phyloP scores from a whole-genome alignment of 2,797 vertebrate genomes.

The Paramormyrops hopkinsi region DNA sequence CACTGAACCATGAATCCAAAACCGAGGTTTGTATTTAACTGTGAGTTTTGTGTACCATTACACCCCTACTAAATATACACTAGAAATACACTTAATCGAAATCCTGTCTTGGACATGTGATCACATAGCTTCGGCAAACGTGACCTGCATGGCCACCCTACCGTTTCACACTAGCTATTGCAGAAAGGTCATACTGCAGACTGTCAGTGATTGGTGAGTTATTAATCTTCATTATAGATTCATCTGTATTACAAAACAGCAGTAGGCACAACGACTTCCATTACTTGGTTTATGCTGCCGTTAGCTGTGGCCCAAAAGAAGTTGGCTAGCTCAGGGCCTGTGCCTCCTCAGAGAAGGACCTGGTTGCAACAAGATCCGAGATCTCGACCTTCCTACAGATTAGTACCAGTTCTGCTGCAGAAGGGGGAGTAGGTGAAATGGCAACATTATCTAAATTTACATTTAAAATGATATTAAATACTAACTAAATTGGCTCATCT shows the following conservation, averaged over 20 bases:
- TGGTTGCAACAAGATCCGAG: background rate
- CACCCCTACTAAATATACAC: background rate
- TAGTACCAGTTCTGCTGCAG: background rate
- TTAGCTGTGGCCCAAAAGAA: background rate
- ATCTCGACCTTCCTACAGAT: background rate
- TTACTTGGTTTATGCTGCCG: background rate
- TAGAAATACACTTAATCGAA: background rate
- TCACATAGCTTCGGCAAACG: background rate
- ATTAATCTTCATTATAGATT: background rate
- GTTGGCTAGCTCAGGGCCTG: background rate
- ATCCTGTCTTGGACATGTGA: background rate
- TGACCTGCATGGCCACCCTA: background rate
- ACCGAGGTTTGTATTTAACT: background rate
- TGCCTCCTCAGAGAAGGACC: background rate
- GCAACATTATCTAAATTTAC: background rate
- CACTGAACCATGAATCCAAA: background rate
- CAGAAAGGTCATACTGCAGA: background rate
- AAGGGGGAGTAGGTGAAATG: background rate
- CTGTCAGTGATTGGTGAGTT: background rate
- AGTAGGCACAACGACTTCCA: background rate
- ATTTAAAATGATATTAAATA: background rate
- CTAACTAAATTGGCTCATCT: background rate
- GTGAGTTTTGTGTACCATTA: background rate
- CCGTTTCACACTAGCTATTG: background rate
- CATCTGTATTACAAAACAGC: background rate